Evolutionary conservation across 2,888 invertebrate species (phyloP), one percentile per base, ranked within the genome.

Genomic region (Lasioglossum leucozonium): DNA sequence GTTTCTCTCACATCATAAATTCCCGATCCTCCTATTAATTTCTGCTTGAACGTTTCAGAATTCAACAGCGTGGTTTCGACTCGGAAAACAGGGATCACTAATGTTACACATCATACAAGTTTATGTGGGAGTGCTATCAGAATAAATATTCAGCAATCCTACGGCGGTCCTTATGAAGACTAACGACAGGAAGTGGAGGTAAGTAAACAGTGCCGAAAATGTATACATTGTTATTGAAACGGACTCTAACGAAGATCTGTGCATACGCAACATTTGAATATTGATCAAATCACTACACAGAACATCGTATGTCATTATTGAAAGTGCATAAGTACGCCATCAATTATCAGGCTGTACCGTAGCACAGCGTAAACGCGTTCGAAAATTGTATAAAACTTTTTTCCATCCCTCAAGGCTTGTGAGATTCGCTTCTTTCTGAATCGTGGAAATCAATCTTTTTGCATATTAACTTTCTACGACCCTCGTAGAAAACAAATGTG

Each of bases 171-270:
- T 26, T 30, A 16, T 16, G 62, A 30, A 30, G 62, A 16, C 62
- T 30, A 30, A 16, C 30, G 5, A 30, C 30, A 26, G 62, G 26
- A 6, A 62, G 26, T 13, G 13, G 58, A 30, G 62, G 16, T 62
- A 62, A 30, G 62, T 62, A 62, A 62, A 62, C 62, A 62, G 13
- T 16, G 30, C 62, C 62, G 62, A 62, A 62, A 62, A 30, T 62
- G 62, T 62, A 30, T 16, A 62, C 62, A 62, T 62, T 62, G 30
- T 62, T 62, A 62, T 62, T 30, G 62, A 16, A 62, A 30, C 62
- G 62, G 62, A 62, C 62, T 30, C 62, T 62, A 62, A 62, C 62
- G 62, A 62, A 62, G 62, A 62, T 62, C 62, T 62, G 62, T 62
- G 30, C 22, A 34, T 37, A 62, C 16, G 16, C 30, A 62, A 26